Base-by-base conservation (phyloP, 1,140 invertebrate species). In the Pseudomyrmex flavicornis region DNA sequence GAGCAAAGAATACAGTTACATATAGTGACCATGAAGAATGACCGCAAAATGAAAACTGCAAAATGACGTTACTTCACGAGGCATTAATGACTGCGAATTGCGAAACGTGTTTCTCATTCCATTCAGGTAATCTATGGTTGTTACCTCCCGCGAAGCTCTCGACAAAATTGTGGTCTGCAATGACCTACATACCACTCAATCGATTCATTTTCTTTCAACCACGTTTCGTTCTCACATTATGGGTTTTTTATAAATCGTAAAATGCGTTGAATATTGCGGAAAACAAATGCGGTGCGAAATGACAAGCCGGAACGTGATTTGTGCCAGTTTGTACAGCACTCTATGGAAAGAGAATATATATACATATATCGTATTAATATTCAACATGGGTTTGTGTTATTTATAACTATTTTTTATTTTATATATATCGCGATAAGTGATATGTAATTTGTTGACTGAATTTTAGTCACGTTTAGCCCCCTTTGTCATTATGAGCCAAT, bases 401-500 rank as follows among this genome's bases (percentile, higher is more conserved):
- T 44, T 48, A 50, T 62, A 61, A 35, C 22, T 13, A 9, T 22
- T 52, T 26, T 50, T 72, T 72, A 46, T 70, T 61, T 72, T 26
- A 35, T 26, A 26, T 10, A n/a, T 26, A 73, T 59, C 58, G 50
- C 66, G 46, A 35, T 56, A 61, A 48, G n/a, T 46, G 65, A 54
- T 20, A 26, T n/a, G 65, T 22, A 79, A 63, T 54, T 20, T 26
- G 26, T 83, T 62, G 63, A 62, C 20, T 83, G 66, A 84, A 90
- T 90, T 90, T 90, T 61, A 83, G 83, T 90, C 89, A 90, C 89
- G 89, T 69, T 10, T 75, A 92, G 86, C 91, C 91, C 87, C 82
- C 89, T 92, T 91, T 83, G 90, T 90, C 91, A 92, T 90, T 89
- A 90, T 89, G 87, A 82, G 89, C 86, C 86, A 82, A 85, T 84